These are phyloP conservation scores for Oryzias curvinotus DNA, from an alignment of 2,113 vertebrate species.

Conservation along the genomic window DNA sequence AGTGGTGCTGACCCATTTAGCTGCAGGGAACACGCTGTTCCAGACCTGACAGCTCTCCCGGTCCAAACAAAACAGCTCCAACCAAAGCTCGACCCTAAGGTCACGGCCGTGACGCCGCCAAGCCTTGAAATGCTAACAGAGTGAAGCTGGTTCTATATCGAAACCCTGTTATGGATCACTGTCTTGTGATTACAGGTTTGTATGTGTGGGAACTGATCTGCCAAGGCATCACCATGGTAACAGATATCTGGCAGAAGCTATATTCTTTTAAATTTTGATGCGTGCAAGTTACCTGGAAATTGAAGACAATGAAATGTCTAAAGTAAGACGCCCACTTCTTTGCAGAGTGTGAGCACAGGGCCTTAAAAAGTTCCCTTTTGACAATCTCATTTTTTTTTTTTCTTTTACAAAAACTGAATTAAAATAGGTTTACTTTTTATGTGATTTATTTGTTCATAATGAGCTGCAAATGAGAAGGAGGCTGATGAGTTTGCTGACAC, in stretches of 20 bases:
- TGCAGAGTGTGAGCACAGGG: conserved; percentile 16
- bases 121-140: conserved; percentile 14
- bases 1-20: conserved; percentile 37
- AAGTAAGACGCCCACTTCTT: conserved; percentile 23
- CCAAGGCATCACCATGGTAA: conserved; percentile 64
- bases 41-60: conserved; percentile 27
- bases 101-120: conserved; percentile 15
- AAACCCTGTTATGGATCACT: conserved; percentile 10
- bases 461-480: not conserved
- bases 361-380: too few relatives aligned
- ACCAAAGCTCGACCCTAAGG: conserved; percentile 23
- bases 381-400: too few relatives aligned
- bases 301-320: conserved; percentile 21
- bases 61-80: conserved; percentile 26
- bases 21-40: conserved; percentile 47
- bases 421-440: too few relatives aligned
- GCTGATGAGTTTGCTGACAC: conserved; percentile 5
- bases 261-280: conserved; percentile 12
- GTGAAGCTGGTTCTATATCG: conserved; percentile 10
- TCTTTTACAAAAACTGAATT: too few relatives aligned
- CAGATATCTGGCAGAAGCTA: conserved; percentile 48
- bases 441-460: too few relatives aligned
- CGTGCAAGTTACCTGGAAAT: conserved; percentile 16
- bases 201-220: conserved; percentile 32
- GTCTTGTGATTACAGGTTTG: conserved; percentile 6